These are phyloP conservation scores for Opisthocomus hoazin DNA, from an alignment of 2,113 vertebrate species.

Conservation along the genomic window DNA sequence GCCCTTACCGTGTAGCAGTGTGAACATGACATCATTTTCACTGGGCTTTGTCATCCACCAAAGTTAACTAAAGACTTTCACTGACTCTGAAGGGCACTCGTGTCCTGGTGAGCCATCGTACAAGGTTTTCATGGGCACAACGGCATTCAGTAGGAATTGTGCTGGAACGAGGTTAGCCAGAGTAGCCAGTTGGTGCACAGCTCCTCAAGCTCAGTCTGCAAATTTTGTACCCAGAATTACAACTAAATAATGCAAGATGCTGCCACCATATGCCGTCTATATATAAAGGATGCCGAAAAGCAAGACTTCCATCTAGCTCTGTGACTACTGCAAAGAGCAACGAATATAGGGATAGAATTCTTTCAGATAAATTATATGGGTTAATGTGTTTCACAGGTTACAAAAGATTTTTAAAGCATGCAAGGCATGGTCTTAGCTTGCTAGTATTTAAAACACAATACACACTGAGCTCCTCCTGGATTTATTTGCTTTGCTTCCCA, in stretches of 20 bases:
- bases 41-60: background rate
- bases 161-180: background rate
- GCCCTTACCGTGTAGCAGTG: background rate
- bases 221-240: background rate
- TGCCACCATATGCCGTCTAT: background rate
- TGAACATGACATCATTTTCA: background rate
- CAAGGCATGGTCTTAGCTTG: background rate
- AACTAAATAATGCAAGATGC: background rate
- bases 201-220: background rate
- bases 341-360: background rate
- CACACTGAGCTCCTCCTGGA: background rate
- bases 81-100: background rate
- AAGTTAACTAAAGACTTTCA: background rate
- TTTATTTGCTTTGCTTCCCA: background rate
- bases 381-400: background rate
- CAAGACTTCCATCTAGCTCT: background rate
- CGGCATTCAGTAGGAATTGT: background rate
- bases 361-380: background rate
- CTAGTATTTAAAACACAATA: background rate
- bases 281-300: background rate
- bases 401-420: background rate
- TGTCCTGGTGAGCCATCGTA: background rate
- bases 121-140: background rate
- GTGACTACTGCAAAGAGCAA: background rate
- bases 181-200: background rate